Percentiles rank a stretch among this genome's conserved stretches.
Conservation (phyloP, 2,888 invertebrate species). For the Tridacna crocea region DNA sequence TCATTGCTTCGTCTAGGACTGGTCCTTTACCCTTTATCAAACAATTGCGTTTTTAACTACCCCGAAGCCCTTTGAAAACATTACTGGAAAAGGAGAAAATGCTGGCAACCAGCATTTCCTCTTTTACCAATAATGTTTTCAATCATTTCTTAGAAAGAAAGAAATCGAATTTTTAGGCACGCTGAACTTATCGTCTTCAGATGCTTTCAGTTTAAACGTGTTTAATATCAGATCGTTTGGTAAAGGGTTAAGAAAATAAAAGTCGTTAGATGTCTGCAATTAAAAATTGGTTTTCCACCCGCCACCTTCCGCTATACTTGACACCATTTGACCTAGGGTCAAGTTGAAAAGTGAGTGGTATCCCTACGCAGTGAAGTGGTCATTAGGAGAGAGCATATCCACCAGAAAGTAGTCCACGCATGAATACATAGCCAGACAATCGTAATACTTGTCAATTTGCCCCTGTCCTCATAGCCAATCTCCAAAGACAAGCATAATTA, state of each 20-base stretch:
- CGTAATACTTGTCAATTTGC: too few relatives aligned
- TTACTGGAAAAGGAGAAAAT: too few relatives aligned
- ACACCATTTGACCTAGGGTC: constrained; percentile 50
- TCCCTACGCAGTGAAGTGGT: constrained; percentile 57
- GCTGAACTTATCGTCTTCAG: not conserved
- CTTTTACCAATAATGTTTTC: not conserved
- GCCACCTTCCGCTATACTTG: constrained; percentile 26
- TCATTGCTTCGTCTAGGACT: too few relatives aligned
- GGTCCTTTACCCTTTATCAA: not conserved
- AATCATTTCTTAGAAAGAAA: not conserved
- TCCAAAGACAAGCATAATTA: too few relatives aligned
- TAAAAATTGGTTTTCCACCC: constrained; percentile 9
- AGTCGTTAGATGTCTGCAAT: constrained; percentile 5
- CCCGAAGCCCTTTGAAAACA: not conserved
- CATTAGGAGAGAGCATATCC: constrained; percentile 57
- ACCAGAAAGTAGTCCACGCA: constrained; percentile 47
- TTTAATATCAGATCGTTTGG: not conserved
- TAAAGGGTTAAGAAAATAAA: not conserved
- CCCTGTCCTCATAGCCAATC: too few relatives aligned
- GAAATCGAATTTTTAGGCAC: not conserved
- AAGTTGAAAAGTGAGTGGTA: constrained; percentile 55
- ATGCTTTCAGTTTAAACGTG: not conserved
- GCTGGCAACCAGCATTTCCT: not conserved
- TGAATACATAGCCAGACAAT: not conserved
- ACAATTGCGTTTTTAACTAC: not conserved